These are phyloP conservation scores for Xylocopa sonorina DNA, from an alignment of 1,140 invertebrate genomes.

Conservation along the genomic window DNA sequence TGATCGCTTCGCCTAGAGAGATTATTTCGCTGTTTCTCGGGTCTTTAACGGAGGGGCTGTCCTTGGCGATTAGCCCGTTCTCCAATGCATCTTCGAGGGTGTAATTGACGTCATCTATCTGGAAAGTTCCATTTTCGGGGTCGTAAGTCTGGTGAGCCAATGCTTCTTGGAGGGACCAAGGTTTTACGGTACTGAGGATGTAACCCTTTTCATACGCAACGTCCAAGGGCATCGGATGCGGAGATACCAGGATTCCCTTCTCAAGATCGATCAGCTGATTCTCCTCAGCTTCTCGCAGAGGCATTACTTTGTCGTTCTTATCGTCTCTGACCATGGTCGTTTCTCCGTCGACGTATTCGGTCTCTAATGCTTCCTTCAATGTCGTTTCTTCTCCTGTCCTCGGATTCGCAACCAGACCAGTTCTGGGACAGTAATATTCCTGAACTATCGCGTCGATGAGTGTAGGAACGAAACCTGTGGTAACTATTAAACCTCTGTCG, in stretches of 20 bases:
- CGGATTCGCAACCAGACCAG: constrained; percentile 91
- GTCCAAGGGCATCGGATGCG: constrained; percentile 87
- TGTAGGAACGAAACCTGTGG: constrained; percentile 86
- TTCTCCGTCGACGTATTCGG: constrained; percentile 87
- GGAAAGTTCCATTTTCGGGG: constrained; percentile 88
- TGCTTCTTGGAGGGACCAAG: constrained; percentile 92
- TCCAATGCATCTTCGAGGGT: constrained; percentile 92
- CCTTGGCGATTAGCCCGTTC: constrained; percentile 87
- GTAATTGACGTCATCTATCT: constrained; percentile 87
- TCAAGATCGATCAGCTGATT: constrained; percentile 87
- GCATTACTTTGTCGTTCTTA: constrained; percentile 85
- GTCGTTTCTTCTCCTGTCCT: constrained; percentile 88
- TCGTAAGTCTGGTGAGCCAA: constrained; percentile 92
- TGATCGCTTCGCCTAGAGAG: constrained; percentile 91
- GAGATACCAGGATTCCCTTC: constrained; percentile 86
- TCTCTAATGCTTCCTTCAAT: constrained; percentile 87
- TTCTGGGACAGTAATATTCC: constrained; percentile 89
- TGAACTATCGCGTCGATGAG: constrained; percentile 89
- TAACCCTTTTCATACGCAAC: constrained; percentile 90
- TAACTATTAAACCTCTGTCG: constrained; percentile 86
- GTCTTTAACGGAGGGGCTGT: constrained; percentile 91
- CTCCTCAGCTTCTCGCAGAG: constrained; percentile 87
- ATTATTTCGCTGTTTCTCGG: constrained; percentile 90
- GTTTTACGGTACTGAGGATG: constrained; percentile 88
- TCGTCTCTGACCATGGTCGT: constrained; percentile 89